phyloP scores from a whole-genome alignment of 1,140 invertebrate genomes.

The Harlomillsia oculata region DNA sequence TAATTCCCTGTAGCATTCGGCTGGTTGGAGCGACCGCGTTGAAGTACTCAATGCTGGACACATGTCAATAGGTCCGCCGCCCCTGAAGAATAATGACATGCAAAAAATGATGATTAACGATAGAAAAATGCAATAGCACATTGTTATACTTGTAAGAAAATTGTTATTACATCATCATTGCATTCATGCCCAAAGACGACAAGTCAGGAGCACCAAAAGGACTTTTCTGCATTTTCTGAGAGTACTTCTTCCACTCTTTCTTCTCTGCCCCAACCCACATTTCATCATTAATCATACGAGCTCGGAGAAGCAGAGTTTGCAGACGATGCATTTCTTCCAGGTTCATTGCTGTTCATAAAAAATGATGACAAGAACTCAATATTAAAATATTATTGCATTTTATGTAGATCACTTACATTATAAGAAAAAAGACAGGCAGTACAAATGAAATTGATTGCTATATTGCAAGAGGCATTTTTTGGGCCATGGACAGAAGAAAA shows the following conservation, averaged over 20 bases:
- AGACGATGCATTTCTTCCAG: constrained; percentile 32
- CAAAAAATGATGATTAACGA: neutral
- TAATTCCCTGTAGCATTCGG: constrained; percentile 17
- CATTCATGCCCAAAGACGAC: neutral
- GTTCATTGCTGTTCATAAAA: constrained; percentile 15
- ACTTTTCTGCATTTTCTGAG: constrained; percentile 20
- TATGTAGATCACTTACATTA: neutral
- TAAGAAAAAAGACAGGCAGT: too few species aligned
- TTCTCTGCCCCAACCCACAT: constrained; percentile 33
- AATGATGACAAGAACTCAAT: neutral
- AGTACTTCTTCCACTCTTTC: constrained; percentile 34
- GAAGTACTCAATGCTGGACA: constrained; percentile 26
- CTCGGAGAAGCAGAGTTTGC: constrained; percentile 25
- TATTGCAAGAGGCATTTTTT: neutral
- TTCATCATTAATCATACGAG: constrained; percentile 12
- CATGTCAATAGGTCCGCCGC: constrained; percentile 30
- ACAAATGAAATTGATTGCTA: too few species aligned
- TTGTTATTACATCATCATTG: constrained; percentile 13
- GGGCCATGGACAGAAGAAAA: neutral
- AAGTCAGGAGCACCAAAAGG: constrained; percentile 4
- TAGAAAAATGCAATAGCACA: neutral
- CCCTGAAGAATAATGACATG: constrained; percentile 15
- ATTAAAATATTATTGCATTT: neutral
- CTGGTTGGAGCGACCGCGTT: constrained; percentile 23
- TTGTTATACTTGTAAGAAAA: neutral